Evolutionary conservation across 1,140 invertebrate species (phyloP).

Genomic region (Pseudachorutes palmiensis): DNA sequence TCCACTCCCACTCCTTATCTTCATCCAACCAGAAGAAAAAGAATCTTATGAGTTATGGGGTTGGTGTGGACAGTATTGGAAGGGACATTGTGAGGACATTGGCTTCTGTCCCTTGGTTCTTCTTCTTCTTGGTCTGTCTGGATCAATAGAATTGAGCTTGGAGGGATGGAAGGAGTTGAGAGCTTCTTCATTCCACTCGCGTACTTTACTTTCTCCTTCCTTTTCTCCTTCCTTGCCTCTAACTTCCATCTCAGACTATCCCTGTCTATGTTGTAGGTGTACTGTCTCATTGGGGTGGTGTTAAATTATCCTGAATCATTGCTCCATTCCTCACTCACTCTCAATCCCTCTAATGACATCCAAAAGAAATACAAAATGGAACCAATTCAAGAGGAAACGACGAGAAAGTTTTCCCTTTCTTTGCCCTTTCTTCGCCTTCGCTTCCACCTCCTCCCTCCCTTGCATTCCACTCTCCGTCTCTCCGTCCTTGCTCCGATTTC

Average conservation of each 20-base stretch:
- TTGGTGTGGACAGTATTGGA: background rate
- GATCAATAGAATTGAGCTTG: slow-evolving; percentile 12
- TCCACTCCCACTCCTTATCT: background rate
- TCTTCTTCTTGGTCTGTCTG: too few species aligned
- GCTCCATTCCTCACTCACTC: background rate
- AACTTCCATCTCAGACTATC: background rate
- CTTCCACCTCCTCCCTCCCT: too few species aligned
- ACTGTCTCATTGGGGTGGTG: background rate
- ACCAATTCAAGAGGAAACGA: too few species aligned
- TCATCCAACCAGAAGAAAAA: background rate
- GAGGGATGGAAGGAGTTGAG: background rate
- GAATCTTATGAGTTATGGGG: too few species aligned
- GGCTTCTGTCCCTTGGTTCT: background rate
- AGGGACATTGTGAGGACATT: background rate
- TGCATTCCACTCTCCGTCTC: too few species aligned
- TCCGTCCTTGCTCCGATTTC: too few species aligned
- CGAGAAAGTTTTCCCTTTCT: too few species aligned
- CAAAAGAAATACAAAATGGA: background rate
- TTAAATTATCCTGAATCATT: background rate
- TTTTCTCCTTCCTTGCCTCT: background rate
- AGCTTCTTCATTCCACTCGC: background rate
- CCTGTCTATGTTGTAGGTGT: background rate
- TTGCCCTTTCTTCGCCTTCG: too few species aligned
- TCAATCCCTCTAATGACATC: background rate
- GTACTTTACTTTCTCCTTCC: background rate